These are phyloP conservation scores for Labia minor DNA, from an alignment of 2,888 invertebrate genomes.

Conservation along the genomic window DNA sequence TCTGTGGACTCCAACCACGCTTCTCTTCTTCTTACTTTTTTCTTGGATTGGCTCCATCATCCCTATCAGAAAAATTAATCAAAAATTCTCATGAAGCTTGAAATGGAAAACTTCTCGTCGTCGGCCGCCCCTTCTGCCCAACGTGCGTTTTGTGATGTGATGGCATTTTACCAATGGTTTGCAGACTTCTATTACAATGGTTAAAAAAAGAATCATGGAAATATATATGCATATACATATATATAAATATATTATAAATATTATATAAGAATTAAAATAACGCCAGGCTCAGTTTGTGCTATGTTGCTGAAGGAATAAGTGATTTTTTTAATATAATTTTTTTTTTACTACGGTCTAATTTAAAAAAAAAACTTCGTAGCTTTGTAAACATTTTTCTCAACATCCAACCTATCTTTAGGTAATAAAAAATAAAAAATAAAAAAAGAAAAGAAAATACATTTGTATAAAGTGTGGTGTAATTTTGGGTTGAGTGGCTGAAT, in stretches of 20 bases:
- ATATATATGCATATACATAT: constrained; percentile 20
- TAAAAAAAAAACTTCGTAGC: constrained; percentile 25
- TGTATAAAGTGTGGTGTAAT: constrained; percentile 27
- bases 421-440: constrained; percentile 22
- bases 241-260: constrained; percentile 25
- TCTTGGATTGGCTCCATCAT: constrained; percentile 4
- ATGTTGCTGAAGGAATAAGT: constrained; percentile 24
- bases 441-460: constrained; percentile 24
- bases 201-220: not conserved
- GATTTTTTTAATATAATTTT: constrained; percentile 19
- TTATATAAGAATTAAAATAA: constrained; percentile 22
- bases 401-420: not conserved
- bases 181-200: not conserved
- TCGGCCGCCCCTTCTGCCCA: constrained; percentile 1
- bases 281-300: constrained; percentile 26
- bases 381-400: constrained; percentile 24
- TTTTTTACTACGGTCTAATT: constrained; percentile 28
- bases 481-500: constrained; percentile 26
- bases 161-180: constrained; percentile 4
- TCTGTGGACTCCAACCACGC: constrained; percentile 20
- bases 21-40: not conserved
- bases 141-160: constrained; percentile 13
- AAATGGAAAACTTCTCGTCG: constrained; percentile 3
- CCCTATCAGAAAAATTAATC: not conserved
- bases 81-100: constrained; percentile 13